Conservation (phyloP, 2,113 vertebrate species). For the Stegostoma tigrinum region DNA sequence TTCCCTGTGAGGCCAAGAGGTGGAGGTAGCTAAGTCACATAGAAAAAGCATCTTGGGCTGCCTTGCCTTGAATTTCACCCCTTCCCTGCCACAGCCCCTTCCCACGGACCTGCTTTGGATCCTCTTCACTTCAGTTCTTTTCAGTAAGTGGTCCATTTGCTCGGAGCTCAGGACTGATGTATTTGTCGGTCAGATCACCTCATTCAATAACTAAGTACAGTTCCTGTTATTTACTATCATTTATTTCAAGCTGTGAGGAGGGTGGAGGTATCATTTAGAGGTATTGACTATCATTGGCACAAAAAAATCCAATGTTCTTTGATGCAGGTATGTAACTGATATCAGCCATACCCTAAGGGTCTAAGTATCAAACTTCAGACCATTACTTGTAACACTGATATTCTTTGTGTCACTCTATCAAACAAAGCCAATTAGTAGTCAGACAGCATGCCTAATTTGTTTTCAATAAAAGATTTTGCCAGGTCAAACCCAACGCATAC, state of each 20-base stretch:
- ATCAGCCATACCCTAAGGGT: slow-evolving; percentile 13
- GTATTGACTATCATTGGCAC: neutral
- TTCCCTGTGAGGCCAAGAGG: neutral
- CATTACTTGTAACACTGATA: neutral
- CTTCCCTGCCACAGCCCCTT: neutral
- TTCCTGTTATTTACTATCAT: neutral
- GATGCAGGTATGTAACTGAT: slow-evolving; percentile 2
- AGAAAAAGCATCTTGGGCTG: neutral
- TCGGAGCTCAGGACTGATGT: neutral
- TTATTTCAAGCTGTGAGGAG: neutral
- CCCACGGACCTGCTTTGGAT: neutral
- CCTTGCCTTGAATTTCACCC: neutral
- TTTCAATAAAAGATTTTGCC: neutral
- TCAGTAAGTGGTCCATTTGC: neutral
- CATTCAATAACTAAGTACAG: neutral
- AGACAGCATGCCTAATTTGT: neutral
- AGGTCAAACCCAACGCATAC: neutral
- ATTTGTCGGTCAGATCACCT: neutral
- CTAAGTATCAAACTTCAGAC: neutral
- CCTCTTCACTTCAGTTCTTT: neutral
- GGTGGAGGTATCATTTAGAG: neutral
- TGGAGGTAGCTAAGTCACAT: neutral
- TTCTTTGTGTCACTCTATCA: neutral
- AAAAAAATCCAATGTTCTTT: slow-evolving; percentile 12
- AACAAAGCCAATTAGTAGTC: neutral